Conservation (phyloP, 1,140 invertebrate species). For the Batillaria attramentaria region DNA sequence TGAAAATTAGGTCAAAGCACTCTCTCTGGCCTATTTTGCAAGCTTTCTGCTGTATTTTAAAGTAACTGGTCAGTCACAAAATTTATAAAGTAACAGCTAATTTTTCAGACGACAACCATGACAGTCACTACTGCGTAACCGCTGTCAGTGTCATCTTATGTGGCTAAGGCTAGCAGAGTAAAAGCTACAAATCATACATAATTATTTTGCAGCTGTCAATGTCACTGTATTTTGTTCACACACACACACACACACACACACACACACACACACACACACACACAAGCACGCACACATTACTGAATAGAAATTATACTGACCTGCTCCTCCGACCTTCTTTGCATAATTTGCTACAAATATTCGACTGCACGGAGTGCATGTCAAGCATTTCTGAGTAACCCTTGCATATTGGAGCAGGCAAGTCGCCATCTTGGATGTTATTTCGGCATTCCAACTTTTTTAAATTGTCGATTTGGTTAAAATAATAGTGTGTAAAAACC, state of each 20-base stretch:
- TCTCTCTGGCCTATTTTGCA: neutral
- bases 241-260: constrained; percentile 6
- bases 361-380: constrained; percentile 6
- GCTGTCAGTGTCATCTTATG: too few relatives aligned
- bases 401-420: constrained; percentile 13
- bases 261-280: constrained; percentile 9
- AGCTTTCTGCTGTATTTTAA: neutral
- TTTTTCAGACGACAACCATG: too few relatives aligned
- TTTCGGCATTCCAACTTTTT: neutral
- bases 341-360: constrained; percentile 31
- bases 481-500: too few relatives aligned
- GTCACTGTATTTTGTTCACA: too few relatives aligned
- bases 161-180: too few relatives aligned
- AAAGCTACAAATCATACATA: too few relatives aligned
- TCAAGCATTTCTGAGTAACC: constrained; percentile 14
- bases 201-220: too few relatives aligned
- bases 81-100: too few relatives aligned
- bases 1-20: neutral
- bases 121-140: too few relatives aligned
- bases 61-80: too few relatives aligned
- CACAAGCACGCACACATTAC: neutral
- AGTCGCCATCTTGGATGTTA: constrained; percentile 20
- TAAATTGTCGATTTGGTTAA: neutral
- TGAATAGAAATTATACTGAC: neutral
- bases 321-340: constrained; percentile 29